phyloP scores from a whole-genome alignment of 2,113 vertebrate genomes.

The Gopherus evgoodei region DNA sequence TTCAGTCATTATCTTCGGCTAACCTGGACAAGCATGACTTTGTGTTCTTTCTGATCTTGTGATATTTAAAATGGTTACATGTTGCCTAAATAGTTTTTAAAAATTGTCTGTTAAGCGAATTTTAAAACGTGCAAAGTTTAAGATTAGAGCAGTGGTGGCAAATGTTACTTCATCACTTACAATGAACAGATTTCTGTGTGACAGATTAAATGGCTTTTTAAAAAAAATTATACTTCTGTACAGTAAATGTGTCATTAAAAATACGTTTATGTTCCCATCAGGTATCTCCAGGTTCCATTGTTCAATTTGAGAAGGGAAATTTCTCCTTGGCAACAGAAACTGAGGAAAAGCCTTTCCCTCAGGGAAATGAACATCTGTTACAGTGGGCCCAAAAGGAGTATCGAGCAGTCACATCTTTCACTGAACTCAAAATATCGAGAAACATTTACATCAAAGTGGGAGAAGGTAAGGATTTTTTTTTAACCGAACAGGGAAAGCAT shows the following conservation, averaged over 20 bases:
- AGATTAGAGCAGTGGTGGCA: neutral
- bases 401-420: conserved; percentile 95
- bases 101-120: neutral
- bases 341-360: conserved; percentile 83
- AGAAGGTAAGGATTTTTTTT: conserved; percentile 86
- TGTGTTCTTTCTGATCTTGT: neutral
- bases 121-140: neutral
- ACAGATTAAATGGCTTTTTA: neutral
- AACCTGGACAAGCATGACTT: neutral
- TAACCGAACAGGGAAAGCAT: neutral
- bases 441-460: conserved; percentile 98
- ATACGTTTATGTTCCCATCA: conserved; percentile 71
- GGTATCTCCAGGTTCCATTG: conserved; percentile 88
- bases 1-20: neutral
- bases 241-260: conserved; percentile 24
- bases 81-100: neutral
- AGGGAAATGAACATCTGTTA: conserved; percentile 90
- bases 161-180: neutral
- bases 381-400: conserved; percentile 91
- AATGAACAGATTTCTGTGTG: neutral
- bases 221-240: neutral
- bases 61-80: neutral
- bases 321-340: conserved; percentile 84
- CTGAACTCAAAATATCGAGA: conserved; percentile 91
- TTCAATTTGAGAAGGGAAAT: conserved; percentile 86